Base-by-base conservation (phyloP, 2,797 vertebrate species). In the Manis pentadactyla region DNA sequence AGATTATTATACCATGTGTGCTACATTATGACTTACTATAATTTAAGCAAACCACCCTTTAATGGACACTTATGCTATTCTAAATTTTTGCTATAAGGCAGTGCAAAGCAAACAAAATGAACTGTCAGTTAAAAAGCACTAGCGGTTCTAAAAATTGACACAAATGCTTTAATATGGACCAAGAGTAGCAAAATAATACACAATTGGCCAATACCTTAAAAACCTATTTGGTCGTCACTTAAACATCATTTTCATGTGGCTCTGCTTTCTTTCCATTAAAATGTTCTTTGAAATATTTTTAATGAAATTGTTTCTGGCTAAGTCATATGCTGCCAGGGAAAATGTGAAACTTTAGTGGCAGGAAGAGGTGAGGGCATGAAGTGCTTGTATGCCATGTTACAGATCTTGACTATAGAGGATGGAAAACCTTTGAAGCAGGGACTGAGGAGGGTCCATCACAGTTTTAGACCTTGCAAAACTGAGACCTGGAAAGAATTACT, bases 41-140 rank as follows among this genome's bases (percentile, higher is more conserved):
- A 87, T 68, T 87, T 87, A 82, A 87, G 9, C 29, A 94, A 90
- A 53, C 57, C 23, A 77, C 17, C 11, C 75, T 84, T 93, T 93
- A 59, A 66, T 92, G 39, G 39, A 74, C n/a, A 88, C 81, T 81
- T 92, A 75, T 23, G 17, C 37, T 92, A 81, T 86, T 95, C 4
- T 9, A 89, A 59, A 25, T 34, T 92, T 87, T 95, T 84, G 34
- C 4, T 59, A 25, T 75, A 77, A 27, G 31, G 25, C 21, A 49
- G 19, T 61, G 21, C 27, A 96, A 95, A 87, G 37, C 14, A 73
- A 46, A 87, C 37, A 81, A 95, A 77, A 42, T 15, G 3, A 85
- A 90, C 61, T 49, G 57, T 64, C 82, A 84, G 37, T 92, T 71
- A 6, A 82, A 88, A 88, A 51, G 23, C 31, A 68, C 14, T 64